Evolutionary conservation across 2,797 vertebrate species (phyloP).

Genomic region (Microctenopoma lineatum): DNA sequence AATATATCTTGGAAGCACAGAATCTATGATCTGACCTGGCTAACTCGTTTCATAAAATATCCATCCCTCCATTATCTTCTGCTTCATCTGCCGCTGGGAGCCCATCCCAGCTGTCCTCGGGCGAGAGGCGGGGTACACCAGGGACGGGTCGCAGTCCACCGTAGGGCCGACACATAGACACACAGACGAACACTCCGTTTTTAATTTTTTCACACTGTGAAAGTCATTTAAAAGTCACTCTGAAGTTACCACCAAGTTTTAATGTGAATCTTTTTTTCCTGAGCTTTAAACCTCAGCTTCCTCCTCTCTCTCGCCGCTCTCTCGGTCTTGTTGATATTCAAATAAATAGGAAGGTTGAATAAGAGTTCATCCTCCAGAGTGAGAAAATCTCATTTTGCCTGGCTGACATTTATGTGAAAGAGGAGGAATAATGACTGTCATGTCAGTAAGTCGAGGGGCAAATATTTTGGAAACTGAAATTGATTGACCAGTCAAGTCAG

Average conservation of each 20-base stretch:
- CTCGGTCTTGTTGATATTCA: constrained; percentile 28
- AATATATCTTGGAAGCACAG: constrained; percentile 5
- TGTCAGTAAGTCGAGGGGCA: constrained; percentile 4
- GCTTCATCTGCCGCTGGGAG: no score
- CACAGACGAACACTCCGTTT: background rate
- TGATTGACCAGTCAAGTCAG: constrained; percentile 22
- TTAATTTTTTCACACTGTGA: constrained; percentile 10
- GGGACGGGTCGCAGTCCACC: no score
- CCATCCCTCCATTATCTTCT: no score
- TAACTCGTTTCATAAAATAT: background rate
- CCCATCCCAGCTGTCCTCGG: no score
- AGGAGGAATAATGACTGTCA: constrained; percentile 31
- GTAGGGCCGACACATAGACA: no score
- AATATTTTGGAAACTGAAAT: constrained; percentile 34
- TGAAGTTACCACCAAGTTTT: background rate
- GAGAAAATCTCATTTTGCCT: constrained; percentile 50
- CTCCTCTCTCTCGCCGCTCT: background rate
- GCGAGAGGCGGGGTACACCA: no score
- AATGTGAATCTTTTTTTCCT: background rate
- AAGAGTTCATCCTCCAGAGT: constrained; percentile 43
- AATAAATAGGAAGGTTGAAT: constrained; percentile 45
- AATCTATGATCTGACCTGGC: constrained; percentile 22
- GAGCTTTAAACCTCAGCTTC: constrained; percentile 9
- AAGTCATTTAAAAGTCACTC: constrained; percentile 29
- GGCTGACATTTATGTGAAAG: constrained; percentile 48